These are phyloP conservation scores for Salvelinus alpinus DNA, from an alignment of 2,113 vertebrate species.

Conservation along the genomic window DNA sequence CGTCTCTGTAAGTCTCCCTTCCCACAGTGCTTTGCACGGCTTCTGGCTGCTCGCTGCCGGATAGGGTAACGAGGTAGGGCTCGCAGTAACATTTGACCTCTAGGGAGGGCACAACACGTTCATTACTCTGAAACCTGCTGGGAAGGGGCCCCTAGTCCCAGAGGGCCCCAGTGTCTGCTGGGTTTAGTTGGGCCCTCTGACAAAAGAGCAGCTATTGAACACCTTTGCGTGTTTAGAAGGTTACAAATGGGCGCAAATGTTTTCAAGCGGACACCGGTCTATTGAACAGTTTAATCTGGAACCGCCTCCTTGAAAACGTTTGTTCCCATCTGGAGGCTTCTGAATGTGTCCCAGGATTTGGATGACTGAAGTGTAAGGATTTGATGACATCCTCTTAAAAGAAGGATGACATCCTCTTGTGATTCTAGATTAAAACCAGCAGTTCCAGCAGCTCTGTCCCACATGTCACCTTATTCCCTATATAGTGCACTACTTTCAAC, in stretches of 20 bases:
- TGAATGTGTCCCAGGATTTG: neutral
- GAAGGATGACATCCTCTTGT: too few species aligned
- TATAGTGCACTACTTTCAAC: too few species aligned
- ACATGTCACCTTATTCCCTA: too few species aligned
- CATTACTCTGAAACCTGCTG: neutral
- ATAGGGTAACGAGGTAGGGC: constrained; percentile 15
- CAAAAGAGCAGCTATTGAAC: neutral
- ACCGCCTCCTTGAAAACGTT: neutral
- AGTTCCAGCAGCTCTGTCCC: too few species aligned
- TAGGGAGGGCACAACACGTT: neutral
- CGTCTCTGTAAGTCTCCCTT: constrained; percentile 71
- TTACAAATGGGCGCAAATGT: neutral
- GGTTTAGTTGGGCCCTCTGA: neutral
- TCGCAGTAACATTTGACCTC: constrained; percentile 20
- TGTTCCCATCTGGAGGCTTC: constrained; percentile 23
- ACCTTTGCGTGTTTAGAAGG: too few species aligned
- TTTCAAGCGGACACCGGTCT: neutral
- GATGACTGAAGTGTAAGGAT: too few species aligned
- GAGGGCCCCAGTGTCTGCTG: neutral
- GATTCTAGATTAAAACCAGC: too few species aligned
- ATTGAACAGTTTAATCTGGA: neutral
- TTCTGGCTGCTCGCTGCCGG: constrained; percentile 69
- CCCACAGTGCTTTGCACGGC: constrained; percentile 73
- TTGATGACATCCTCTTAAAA: too few species aligned
- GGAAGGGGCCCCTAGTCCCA: too few species aligned